Percentiles rank a stretch among this genome's conserved stretches.
Evolutionary conservation across 2,888 invertebrate species (phyloP).

Genomic region (Drosophila mimica): DNA sequence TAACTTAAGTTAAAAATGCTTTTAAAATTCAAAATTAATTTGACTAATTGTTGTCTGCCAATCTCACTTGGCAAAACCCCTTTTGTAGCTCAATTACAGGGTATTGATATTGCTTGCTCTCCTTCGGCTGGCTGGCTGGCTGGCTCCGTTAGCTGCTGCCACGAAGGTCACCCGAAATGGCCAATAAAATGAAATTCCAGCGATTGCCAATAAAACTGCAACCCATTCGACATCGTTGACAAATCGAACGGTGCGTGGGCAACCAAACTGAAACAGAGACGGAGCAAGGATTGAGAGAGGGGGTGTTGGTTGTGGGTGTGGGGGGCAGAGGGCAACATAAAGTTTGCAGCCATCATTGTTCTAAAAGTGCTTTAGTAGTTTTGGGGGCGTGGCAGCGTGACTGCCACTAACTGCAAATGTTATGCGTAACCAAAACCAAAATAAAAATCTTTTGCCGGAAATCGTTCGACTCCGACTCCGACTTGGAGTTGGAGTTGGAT

Average conservation of each 20-base stretch:
- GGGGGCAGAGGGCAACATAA: constrained; percentile 36
- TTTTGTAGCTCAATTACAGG: background rate
- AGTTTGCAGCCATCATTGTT: constrained; percentile 71
- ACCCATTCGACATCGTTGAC: constrained; percentile 74
- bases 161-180: constrained; percentile 76
- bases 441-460: constrained; percentile 26
- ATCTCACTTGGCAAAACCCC: background rate
- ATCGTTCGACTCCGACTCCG: constrained; percentile 34
- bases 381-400: constrained; percentile 61
- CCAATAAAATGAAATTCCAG: constrained; percentile 78
- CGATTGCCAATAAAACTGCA: constrained; percentile 75
- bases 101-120: constrained; percentile 1
- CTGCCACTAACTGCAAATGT: constrained; percentile 66
- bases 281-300: background rate
- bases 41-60: accelerated
- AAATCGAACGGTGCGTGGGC: constrained; percentile 64
- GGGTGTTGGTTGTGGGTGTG: too few relatives aligned
- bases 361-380: constrained; percentile 62
- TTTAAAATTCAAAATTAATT: background rate
- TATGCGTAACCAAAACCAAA: constrained; percentile 55
- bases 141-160: constrained; percentile 8
- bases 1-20: background rate
- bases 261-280: constrained; percentile 3
- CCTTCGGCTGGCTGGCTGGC: background rate
- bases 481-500: background rate